Evolutionary conservation across 2,888 invertebrate genomes (phyloP).

Genomic region (Acrobasis suavella): DNA sequence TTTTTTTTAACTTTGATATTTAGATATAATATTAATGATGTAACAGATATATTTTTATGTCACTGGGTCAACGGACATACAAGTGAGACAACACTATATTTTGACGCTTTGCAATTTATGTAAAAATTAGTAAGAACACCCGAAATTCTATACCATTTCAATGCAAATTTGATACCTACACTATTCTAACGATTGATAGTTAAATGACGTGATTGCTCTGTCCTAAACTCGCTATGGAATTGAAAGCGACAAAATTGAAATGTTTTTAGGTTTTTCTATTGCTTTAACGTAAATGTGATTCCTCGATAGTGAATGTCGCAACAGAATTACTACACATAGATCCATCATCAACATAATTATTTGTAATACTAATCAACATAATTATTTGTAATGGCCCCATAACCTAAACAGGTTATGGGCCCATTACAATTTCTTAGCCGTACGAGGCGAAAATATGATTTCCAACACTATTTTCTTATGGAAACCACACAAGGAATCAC

Average conservation of each 20-base stretch:
- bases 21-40: background rate
- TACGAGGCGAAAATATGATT: too few species aligned
- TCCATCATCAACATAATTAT: too few species aligned
- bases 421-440: too few species aligned
- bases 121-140: slow-evolving; percentile 9
- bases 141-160: slow-evolving; percentile 13
- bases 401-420: too few species aligned
- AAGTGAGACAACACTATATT: background rate
- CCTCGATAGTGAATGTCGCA: background rate
- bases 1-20: background rate
- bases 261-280: background rate
- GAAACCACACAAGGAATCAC: background rate
- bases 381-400: too few species aligned
- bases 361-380: too few species aligned
- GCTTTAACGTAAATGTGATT: background rate
- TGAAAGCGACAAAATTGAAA: slow-evolving; percentile 13
- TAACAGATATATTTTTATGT: background rate
- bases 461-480: background rate
- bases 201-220: slow-evolving; percentile 18
- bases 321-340: too few species aligned
- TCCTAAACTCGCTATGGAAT: slow-evolving; percentile 4
- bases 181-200: slow-evolving; percentile 21
- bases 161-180: slow-evolving; percentile 25
- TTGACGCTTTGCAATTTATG: background rate
- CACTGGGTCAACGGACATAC: background rate